These are phyloP conservation scores for Bombyx mandarina DNA, from an alignment of 1,140 invertebrate species.

Conservation along the genomic window DNA sequence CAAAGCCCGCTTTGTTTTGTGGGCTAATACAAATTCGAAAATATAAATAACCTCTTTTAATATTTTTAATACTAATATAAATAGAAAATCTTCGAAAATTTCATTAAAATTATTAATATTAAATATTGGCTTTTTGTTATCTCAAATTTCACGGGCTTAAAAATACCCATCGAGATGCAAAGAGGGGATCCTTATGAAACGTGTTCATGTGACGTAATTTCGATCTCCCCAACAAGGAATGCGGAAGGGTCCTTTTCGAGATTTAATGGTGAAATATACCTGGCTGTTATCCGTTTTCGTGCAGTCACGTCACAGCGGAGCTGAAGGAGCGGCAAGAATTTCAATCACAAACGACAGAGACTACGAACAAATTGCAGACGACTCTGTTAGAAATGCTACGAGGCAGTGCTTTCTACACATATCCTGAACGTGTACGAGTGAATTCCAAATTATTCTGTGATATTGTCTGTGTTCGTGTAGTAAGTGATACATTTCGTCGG, in stretches of 20 bases:
- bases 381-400: conserved; percentile 20
- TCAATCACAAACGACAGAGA: conserved; percentile 29
- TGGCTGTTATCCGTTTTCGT: conserved; percentile 3
- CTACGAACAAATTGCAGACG: conserved; percentile 32
- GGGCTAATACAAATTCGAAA: conserved; percentile 22
- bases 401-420: no score
- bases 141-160: no score
- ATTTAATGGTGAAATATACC: conserved; percentile 8
- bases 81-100: no score
- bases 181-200: no score
- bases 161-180: no score
- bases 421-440: no score
- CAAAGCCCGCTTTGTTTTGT: conserved; percentile 35
- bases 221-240: conserved; percentile 5
- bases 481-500: no score
- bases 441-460: no score
- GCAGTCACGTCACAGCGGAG: conserved; percentile 22
- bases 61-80: no score
- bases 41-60: conserved; percentile 16
- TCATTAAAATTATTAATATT: no score
- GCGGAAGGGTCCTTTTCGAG: conserved; percentile 1
- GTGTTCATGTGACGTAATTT: neutral
- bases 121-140: no score
- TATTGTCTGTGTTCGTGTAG: no score
- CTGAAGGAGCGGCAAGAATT: conserved; percentile 36